Base-by-base conservation (phyloP, 2,888 invertebrate genomes). In the Heliconius erato region DNA sequence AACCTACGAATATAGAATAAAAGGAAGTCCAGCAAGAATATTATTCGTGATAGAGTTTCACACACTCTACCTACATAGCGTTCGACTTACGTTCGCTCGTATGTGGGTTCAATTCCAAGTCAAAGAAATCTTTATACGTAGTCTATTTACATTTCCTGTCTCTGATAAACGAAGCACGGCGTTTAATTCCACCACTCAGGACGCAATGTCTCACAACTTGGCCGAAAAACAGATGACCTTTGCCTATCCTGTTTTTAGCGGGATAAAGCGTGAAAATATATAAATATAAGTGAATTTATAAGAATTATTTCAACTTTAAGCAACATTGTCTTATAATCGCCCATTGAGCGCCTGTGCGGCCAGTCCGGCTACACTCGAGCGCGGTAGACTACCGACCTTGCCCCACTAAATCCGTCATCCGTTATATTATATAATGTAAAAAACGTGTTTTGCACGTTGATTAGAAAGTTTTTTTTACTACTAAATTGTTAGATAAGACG, bases 351-450 rank as follows among this genome's bases (percentile, higher is more conserved):
- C 7, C 28, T 67, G 11, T 40, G 26, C 59, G n/a, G 40, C 44
- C 40, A 40, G 63, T 12, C 26, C 12, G 26, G 16, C 63, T 3
- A 26, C 26, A n/a, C 12, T 65, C 67, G 26, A 35, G 67, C 44
- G 44, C 26, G 40, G 44, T 44, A 16, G 16, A 32, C 63, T 63
- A 3, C 63, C 19, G 44, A 44, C 77, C 77, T 78, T 78, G 77
- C 77, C 67, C 77, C 67, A 78, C 67, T 67, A 44, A 44, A 19
- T 5, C 67, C 26, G 11, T 78, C 44, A 19, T 67, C 77, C 77
- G 77, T 78, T 59, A 67, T 67, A 78, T 78, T 44, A 67, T 78
- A 49, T 78, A 78, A 59, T 32, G 23, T 44, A 78, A 78, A 78
- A 78, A 67, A 28, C 40, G 67, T 67, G 44, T 78, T 32, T 74